Percentiles rank a stretch among this genome's conserved stretches.
phyloP scores from a whole-genome alignment of 2,888 invertebrate species.

The Limnephilus rhombicus region DNA sequence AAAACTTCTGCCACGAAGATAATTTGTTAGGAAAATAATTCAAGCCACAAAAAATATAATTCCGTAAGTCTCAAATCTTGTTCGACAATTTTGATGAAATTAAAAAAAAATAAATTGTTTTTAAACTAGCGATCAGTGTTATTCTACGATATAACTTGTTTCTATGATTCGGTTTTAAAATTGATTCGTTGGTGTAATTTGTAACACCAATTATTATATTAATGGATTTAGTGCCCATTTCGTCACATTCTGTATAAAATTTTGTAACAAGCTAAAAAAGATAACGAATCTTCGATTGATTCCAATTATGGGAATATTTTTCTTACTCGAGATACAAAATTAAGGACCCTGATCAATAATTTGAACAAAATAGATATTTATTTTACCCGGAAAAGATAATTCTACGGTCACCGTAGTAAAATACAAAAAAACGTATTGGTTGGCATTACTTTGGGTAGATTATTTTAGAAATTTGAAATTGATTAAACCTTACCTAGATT shows the following conservation, averaged over 20 bases:
- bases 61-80: too few relatives aligned
- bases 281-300: not conserved
- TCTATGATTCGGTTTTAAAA: not conserved
- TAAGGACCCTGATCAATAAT: not conserved
- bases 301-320: not conserved
- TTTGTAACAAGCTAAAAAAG: not conserved
- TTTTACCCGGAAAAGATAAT: not conserved
- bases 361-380: not conserved
- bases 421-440: not conserved
- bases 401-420: not conserved
- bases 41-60: not conserved
- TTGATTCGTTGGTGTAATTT: too few relatives aligned
- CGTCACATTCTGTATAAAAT: not conserved
- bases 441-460: not conserved
- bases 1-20: not conserved
- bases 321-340: not conserved
- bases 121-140: not conserved
- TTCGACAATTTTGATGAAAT: too few relatives aligned
- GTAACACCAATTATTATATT: not conserved
- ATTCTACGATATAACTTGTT: not conserved
- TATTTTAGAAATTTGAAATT: not conserved
- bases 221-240: not conserved
- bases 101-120: too few relatives aligned
- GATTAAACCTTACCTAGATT: not conserved
- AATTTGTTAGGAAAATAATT: not conserved